These are phyloP conservation scores for Stictonetta naevosa DNA, from an alignment of 2,113 vertebrate genomes.

Conservation along the genomic window DNA sequence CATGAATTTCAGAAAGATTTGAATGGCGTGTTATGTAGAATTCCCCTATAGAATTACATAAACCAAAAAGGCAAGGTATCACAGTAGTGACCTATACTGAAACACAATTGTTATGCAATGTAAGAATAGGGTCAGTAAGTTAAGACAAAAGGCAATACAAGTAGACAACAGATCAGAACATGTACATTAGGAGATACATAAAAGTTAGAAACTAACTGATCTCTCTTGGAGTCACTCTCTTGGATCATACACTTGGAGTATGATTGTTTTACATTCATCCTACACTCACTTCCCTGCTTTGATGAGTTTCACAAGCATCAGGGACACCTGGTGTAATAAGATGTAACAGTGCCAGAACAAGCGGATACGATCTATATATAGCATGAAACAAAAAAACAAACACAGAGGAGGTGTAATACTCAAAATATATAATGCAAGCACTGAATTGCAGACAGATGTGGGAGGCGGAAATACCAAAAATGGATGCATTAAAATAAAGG, in stretches of 20 bases:
- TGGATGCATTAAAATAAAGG: conserved; percentile 45
- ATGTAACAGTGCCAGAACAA: background rate
- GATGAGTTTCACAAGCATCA: conserved; percentile 10
- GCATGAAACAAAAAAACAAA: conserved; percentile 45
- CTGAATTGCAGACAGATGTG: conserved; percentile 53
- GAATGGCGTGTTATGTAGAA: conserved; percentile 97
- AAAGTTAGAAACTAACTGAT: background rate
- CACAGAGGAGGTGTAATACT: conserved; percentile 45
- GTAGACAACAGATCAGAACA: background rate
- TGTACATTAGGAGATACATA: background rate
- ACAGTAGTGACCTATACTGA: background rate
- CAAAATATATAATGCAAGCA: conserved; percentile 48
- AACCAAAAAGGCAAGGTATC: background rate
- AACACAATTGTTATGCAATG: background rate
- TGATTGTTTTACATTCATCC: background rate
- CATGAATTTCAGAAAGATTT: conserved; percentile 95
- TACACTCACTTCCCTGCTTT: background rate
- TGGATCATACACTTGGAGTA: background rate
- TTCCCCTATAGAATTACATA: conserved; percentile 82
- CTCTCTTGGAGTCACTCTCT: background rate
- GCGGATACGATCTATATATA: conserved; percentile 44
- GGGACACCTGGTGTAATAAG: background rate
- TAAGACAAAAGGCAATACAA: background rate
- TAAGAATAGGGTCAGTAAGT: background rate
- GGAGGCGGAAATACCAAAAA: conserved; percentile 64